A percentile compares a stretch with the other conserved stretches of the same genome.
Conservation (phyloP, 2,797 vertebrate species). For the Schizopygopsis pylzovi region DNA sequence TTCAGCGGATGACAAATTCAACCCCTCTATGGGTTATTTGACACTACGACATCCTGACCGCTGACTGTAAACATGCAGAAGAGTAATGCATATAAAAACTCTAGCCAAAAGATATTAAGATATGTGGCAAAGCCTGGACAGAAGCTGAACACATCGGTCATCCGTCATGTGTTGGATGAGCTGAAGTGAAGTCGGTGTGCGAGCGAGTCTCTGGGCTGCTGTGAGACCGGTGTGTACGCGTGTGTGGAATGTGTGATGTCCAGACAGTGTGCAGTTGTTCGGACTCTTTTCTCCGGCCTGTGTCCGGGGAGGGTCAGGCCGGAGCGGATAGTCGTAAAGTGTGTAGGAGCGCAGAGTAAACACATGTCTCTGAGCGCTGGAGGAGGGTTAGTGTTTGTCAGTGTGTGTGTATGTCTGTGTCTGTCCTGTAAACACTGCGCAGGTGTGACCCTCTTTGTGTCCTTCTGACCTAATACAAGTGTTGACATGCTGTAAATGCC, state of each 20-base stretch:
- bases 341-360: slow-evolving; percentile 67
- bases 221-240: slow-evolving; percentile 52
- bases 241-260: slow-evolving; percentile 80
- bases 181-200: slow-evolving; percentile 1
- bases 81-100: slow-evolving; percentile 28
- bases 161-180: neutral
- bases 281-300: slow-evolving; percentile 66
- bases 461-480: slow-evolving; percentile 10
- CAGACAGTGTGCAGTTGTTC: slow-evolving; percentile 70
- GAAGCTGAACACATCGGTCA: neutral
- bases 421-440: slow-evolving; percentile 55
- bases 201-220: slow-evolving; percentile 53
- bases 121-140: neutral
- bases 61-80: neutral
- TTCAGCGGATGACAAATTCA: slow-evolving; percentile 39
- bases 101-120: slow-evolving; percentile 24
- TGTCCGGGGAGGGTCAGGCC: slow-evolving; percentile 57
- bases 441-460: slow-evolving; percentile 41
- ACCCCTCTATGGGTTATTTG: slow-evolving; percentile 33
- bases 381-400: slow-evolving; percentile 24
- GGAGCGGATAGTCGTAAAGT: slow-evolving; percentile 76
- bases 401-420: slow-evolving; percentile 37
- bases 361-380: slow-evolving; percentile 27
- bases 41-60: slow-evolving; percentile 18
- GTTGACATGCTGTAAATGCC: neutral